A percentile compares a stretch with the other conserved stretches of the same genome.
Evolutionary conservation across 1,140 invertebrate species (phyloP).

Genomic region (Trichomalopsis sarcophagae): DNA sequence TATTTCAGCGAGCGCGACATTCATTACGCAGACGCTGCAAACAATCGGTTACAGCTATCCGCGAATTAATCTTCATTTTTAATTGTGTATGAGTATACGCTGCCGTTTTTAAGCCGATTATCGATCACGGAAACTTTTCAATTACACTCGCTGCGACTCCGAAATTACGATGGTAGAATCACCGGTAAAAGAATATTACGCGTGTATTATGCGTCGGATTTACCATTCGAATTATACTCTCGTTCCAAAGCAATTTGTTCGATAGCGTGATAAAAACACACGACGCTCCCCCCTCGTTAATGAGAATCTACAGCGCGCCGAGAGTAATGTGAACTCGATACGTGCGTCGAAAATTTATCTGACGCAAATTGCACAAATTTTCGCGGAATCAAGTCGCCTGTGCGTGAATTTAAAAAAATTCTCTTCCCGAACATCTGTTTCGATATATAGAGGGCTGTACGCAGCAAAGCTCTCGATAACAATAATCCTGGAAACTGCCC

Average conservation of each 20-base stretch:
- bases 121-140: background rate
- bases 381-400: background rate
- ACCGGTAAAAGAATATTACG: no score
- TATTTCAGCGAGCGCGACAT: background rate
- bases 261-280: background rate
- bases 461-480: background rate
- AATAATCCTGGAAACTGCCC: background rate
- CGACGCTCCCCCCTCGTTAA: background rate
- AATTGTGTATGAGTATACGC: background rate
- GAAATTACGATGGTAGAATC: no score
- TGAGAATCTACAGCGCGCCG: background rate
- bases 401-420: background rate
- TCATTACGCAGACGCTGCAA: background rate
- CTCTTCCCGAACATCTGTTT: background rate
- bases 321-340: background rate
- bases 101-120: background rate
- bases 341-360: background rate
- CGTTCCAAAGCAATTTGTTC: background rate
- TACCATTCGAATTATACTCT: background rate
- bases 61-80: background rate
- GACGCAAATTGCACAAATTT: background rate
- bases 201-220: background rate
- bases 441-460: background rate
- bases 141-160: background rate
- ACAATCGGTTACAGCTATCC: background rate